These are phyloP conservation scores for Lacanobia wlatinum DNA, from an alignment of 2,888 invertebrate species.

Conservation along the genomic window DNA sequence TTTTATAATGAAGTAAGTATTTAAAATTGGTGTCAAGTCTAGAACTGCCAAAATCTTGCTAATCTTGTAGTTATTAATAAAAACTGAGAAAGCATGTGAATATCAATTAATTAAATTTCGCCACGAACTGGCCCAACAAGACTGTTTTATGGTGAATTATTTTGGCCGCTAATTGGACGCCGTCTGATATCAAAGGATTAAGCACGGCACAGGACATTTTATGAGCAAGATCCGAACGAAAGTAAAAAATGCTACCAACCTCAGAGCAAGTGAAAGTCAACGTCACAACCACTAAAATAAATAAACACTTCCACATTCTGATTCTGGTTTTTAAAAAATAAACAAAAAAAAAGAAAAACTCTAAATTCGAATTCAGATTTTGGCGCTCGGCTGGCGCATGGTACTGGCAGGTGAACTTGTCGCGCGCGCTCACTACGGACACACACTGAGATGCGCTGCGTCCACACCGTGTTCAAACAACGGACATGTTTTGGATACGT, in stretches of 20 bases:
- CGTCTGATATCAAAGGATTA: constrained; percentile 28
- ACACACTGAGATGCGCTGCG: constrained; percentile 83
- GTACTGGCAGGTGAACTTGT: constrained; percentile 77
- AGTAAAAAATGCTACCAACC: constrained; percentile 78
- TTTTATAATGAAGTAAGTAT: constrained; percentile 28
- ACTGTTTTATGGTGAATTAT: constrained; percentile 4
- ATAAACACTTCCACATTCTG: constrained; percentile 85
- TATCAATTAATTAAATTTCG: constrained; percentile 8
- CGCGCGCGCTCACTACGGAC: constrained; percentile 81
- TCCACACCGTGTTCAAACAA: constrained; percentile 69
- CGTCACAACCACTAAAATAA: constrained; percentile 80
- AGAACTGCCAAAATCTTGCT: constrained; percentile 22
- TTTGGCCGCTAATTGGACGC: constrained; percentile 16
- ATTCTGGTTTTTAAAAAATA: constrained; percentile 71
- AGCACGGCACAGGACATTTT: constrained; percentile 31
- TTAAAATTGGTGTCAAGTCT: constrained; percentile 35
- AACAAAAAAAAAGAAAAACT: constrained; percentile 66
- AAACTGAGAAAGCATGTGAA: constrained; percentile 28
- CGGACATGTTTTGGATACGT: constrained; percentile 81
- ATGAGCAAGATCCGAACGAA: constrained; percentile 57
- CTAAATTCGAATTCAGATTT: constrained; percentile 77
- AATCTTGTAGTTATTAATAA: constrained; percentile 16
- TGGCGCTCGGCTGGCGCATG: constrained; percentile 82
- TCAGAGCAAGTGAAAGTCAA: constrained; percentile 82
- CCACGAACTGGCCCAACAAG: constrained; percentile 17